Evolutionary conservation across 2,113 vertebrate species (phyloP), one percentile per base, ranked within the genome.

Genomic region (Lophius piscatorius): DNA sequence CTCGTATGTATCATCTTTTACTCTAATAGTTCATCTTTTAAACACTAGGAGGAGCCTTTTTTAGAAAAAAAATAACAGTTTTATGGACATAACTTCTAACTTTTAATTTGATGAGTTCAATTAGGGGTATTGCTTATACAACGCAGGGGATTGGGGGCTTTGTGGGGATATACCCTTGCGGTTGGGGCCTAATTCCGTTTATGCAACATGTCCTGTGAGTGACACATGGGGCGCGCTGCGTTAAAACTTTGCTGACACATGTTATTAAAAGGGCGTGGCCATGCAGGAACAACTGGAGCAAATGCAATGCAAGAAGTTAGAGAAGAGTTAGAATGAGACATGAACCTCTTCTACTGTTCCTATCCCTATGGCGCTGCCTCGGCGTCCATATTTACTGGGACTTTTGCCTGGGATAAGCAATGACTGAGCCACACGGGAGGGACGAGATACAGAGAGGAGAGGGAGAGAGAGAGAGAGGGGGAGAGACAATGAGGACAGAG

Each of bases 311-410:
- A 42, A 58, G 51, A 35, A 35, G 46, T 64, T 51, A 63, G 66
- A 82, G 50, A 73, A 64, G 62, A 90, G 73, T 84, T 76, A 89
- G 77, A 92, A 91, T 89, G 78, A 85, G 76, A 87, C 83, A 92
- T 93, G 89, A 92, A 98, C 96, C 96, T 98, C 96, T 93, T 98
- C 96, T 94, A 98, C 93, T 76, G 95, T 95, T 95, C 96, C 96
- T 95, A 98, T 95, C 85, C 96, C 96, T 95, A 97, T 97, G 93
- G 96, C 96, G 91, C 96, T 98, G 94, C 96, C 96, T 81, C 96
- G 96, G 55, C 96, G 96, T 94, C 96, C 96, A 79, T 94, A 95
- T 92, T 95, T 96, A 94, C 92, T 94, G 80, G 94, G 89, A 76
- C 92, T 91, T 94, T 96, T 97, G 88, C 96, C 96, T 57, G 96